Base-by-base conservation (phyloP, 1,140 invertebrate genomes). In the Holcopasites calliopsidis region DNA sequence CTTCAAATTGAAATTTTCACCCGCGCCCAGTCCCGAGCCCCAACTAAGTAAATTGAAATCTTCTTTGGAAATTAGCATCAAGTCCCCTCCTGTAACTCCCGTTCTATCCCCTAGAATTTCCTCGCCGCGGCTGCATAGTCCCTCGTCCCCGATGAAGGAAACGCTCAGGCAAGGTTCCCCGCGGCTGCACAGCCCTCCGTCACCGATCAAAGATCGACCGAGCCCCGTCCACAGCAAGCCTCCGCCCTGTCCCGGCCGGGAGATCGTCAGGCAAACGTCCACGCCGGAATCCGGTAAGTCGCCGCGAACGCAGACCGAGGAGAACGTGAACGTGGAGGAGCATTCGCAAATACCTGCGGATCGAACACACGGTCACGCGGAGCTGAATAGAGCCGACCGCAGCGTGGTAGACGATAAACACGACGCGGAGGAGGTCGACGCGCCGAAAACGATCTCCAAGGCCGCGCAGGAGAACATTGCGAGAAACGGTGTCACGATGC, bases 401-500 rank as follows among this genome's bases (percentile, higher is more conserved):
- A n/a, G 1, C 3, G 47, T 55, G n/a, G 10, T 6, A 6, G 83
- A 87, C 38, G 65, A 69, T 0, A 50, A 58, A 0, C 50, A 54
- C 0, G 70, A 82, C n/a, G 64, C 55, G 7, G 64, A 81, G 52
- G 80, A 77, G 4, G 68, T 82, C 1, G 90, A 91, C 44, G 84
- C 85, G 0, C 83, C 88, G 3, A 93, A 90, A 80, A 89, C 85
- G 50, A 93, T 95, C 50, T 93, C 94, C 0, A 92, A 92, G 68
- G 86, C 90, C 2, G 94, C 95, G 1, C 82, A 95, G 52, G 94
- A 94, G 49, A 95, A 95, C 85, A 96, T 95, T 81, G 91, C 94
- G 23, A 93, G 93, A 87, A 95, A 94, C 26, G 94, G 94, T 26
- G 93, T 90, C 38, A 93, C 93, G 2, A 91, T 94, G 71, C 92